Evolutionary conservation across 1,140 invertebrate species (phyloP), one percentile per base, ranked within the genome.

Genomic region (Nixonia krombeini): DNA sequence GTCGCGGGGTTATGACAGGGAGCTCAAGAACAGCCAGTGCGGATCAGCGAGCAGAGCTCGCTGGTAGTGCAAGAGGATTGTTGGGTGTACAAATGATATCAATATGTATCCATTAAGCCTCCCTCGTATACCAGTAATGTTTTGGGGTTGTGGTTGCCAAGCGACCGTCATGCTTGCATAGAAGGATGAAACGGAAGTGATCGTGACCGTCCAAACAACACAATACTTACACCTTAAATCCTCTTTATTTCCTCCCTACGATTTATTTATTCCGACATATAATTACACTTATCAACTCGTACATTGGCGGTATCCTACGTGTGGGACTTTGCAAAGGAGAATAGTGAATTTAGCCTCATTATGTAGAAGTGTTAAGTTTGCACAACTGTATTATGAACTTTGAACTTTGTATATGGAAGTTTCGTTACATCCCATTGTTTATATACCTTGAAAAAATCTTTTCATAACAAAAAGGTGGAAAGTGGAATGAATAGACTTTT

Each of bases 51-150:
- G 45, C 50, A 40, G 52, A 40, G 31, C 47, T 23, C 56, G 53
- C 42, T 55, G 41, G 38, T 42, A 59, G 52, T 38, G 40, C 35
- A 38, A 38, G 45, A 41, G 63, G 42, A 33, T 73, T 68, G 53
- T 66, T 59, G 70, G 63, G 65, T 61, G 67, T 80, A 78, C 78
- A 78, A 80, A 80, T 75, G 76, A 75, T 79, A 78, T 78, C 76
- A 76, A 80, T 80, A 80, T 80, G 74, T 78, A 80, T 78, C 76
- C 78, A 80, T 80, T 77, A 78, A 77, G 67, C 45, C 31, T 59
- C 57, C 66, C 57, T 55, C 62, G 50, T 51, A 51, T 56, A 52
- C 52, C 45, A 57, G 68, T 73, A 75, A 76, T 78, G 74, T 76
- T 78, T 78, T 69, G 74, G 71, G 74, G 74, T 70, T 73, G 74